A percentile compares a stretch with the other conserved stretches of the same genome.
Conservation (phyloP, 2,888 invertebrate species). For the Tinea trinotella region DNA sequence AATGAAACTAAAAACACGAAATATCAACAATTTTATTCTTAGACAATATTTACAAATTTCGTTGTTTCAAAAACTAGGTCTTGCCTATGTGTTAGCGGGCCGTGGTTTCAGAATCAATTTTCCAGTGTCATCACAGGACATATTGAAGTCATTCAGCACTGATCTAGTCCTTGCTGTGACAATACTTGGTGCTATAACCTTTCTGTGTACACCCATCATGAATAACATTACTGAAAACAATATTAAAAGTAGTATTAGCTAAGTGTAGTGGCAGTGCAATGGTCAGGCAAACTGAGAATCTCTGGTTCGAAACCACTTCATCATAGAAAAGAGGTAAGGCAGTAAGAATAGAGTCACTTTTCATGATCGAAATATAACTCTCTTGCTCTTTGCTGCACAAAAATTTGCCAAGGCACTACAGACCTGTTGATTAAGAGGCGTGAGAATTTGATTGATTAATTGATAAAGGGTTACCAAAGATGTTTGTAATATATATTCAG, state of each 20-base stretch:
- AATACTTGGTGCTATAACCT: conserved; percentile 96
- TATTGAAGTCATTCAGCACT: conserved; percentile 95
- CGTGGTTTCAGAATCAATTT: conserved; percentile 94
- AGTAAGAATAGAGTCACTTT: no score
- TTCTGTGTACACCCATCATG: conserved; percentile 92
- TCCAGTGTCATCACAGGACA: conserved; percentile 98
- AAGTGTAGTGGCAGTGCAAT: no score
- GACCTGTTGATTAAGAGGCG: no score
- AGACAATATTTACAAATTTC: conserved; percentile 41
- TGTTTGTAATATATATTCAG: no score
- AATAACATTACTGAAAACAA: conserved; percentile 82
- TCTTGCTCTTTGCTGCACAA: no score
- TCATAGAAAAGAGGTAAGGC: no score
- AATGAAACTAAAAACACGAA: neutral
- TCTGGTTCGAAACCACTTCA: no score
- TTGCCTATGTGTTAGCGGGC: conserved; percentile 62
- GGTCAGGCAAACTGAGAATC: no score
- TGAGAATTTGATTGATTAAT: no score
- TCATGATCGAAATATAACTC: no score
- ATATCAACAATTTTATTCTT: conserved; percentile 39
- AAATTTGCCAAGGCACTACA: no score
- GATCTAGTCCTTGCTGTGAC: conserved; percentile 92
- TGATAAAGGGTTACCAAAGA: no score
- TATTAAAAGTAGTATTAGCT: neutral
- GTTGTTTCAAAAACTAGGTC: conserved; percentile 16